Percentiles rank a stretch among this genome's conserved stretches.
Conservation (phyloP, 2,113 vertebrate genomes). For the Nyctibius bracteatus region DNA sequence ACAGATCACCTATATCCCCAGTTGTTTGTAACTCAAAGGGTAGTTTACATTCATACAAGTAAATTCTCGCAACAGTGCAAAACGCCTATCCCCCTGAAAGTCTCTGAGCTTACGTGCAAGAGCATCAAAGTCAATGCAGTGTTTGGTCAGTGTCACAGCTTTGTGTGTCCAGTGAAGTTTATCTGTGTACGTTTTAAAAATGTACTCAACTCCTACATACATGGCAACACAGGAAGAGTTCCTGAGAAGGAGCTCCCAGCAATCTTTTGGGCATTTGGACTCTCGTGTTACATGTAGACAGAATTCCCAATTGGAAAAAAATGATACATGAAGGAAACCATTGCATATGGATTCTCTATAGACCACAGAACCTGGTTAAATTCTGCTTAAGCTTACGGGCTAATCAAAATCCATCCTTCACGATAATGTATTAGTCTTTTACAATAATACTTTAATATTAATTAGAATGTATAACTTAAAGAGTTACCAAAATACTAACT, state of each 20-base stretch:
- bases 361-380: neutral
- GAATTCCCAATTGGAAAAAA: neutral
- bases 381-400: neutral
- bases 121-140: neutral
- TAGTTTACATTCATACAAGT: neutral
- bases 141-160: neutral
- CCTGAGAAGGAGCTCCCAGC: neutral
- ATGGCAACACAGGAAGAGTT: neutral
- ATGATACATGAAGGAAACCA: neutral
- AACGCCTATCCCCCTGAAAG: neutral
- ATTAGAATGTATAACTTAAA: constrained; percentile 69
- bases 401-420: neutral
- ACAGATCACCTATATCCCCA: neutral
- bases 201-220: neutral
- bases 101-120: neutral
- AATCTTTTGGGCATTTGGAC: neutral
- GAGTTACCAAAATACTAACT: constrained; percentile 93
- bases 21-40: neutral
- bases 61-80: neutral
- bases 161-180: neutral
- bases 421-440: neutral
- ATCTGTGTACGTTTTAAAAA: neutral
- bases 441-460: neutral
- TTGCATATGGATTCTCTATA: neutral
- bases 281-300: neutral